Conservation (phyloP, 2,888 invertebrate species). For the Ischnus inquisitorius region DNA sequence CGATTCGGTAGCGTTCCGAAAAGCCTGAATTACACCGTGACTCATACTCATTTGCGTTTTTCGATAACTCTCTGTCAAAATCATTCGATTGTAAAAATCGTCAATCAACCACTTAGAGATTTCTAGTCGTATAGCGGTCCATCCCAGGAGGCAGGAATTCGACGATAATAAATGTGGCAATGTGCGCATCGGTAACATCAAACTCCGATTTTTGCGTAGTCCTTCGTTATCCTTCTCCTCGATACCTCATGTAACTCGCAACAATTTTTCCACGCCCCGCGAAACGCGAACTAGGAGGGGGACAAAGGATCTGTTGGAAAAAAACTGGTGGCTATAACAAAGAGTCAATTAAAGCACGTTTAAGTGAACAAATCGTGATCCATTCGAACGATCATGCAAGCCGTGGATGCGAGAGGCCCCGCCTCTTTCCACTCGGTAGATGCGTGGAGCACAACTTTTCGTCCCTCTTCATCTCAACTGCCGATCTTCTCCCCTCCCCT, state of each 20-base stretch:
- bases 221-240: neutral
- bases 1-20: constrained; percentile 5
- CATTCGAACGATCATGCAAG: constrained; percentile 1
- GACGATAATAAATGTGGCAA: constrained; percentile 23
- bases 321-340: neutral
- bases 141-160: neutral
- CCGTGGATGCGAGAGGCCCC: constrained; percentile 2
- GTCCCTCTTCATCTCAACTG: constrained; percentile 9
- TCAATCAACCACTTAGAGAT: constrained; percentile 3
- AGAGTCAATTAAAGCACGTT: neutral
- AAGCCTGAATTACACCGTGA: constrained; percentile 3
- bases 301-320: neutral
- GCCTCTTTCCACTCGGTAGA: constrained; percentile 14
- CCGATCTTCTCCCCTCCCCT: constrained; percentile 4
- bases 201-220: neutral
- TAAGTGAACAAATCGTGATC: neutral
- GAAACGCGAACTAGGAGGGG: too few species aligned
- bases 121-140: constrained; percentile 48
- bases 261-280: neutral
- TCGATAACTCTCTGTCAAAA: neutral
- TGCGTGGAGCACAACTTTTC: constrained; percentile 21
- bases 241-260: neutral
- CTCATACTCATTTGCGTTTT: constrained; percentile 15
- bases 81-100: constrained; percentile 16
- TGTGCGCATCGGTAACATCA: constrained; percentile 14